These are phyloP conservation scores for Gastrophryne carolinensis DNA, from an alignment of 2,797 vertebrate species.

Conservation along the genomic window DNA sequence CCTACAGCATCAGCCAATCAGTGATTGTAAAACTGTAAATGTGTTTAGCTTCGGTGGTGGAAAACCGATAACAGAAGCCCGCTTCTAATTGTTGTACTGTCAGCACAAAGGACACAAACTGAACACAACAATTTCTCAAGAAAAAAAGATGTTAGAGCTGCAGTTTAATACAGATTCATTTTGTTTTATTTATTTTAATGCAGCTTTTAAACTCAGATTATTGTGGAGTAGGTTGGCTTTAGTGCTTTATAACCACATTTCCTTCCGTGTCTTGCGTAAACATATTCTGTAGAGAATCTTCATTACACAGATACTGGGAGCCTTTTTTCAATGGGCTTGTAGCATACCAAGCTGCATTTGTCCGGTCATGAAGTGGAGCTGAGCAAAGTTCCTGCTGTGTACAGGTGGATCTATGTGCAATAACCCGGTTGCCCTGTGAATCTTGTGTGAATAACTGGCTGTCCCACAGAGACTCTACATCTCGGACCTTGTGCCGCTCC, in stretches of 20 bases:
- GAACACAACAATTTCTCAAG: too few relatives aligned
- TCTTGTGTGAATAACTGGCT: conserved; percentile 83
- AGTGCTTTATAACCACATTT: conserved; percentile 86
- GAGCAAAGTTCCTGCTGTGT: not conserved
- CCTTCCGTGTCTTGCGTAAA: conserved; percentile 94
- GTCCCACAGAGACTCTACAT: not conserved
- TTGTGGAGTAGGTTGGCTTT: not conserved
- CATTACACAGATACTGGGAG: not conserved
- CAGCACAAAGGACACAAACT: too few relatives aligned
- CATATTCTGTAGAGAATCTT: conserved; percentile 17
- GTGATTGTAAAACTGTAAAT: too few relatives aligned
- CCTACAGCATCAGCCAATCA: too few relatives aligned
- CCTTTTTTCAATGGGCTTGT: not conserved
- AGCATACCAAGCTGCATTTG: conserved; percentile 38
- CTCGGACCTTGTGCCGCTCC: not conserved
- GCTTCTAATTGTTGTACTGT: too few relatives aligned
- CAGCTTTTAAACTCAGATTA: too few relatives aligned
- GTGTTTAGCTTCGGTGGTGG: too few relatives aligned
- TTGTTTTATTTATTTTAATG: too few relatives aligned
- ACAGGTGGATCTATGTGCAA: conserved; percentile 66
- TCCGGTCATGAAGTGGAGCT: conserved; percentile 61
- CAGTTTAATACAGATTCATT: too few relatives aligned
- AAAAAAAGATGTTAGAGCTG: too few relatives aligned
- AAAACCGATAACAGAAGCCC: too few relatives aligned
- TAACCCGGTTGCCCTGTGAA: conserved; percentile 82